A percentile compares a stretch with the other conserved stretches of the same genome.
These are phyloP conservation scores for Atopsyche davidsoni DNA, from an alignment of 1,140 invertebrate genomes.

Conservation along the genomic window DNA sequence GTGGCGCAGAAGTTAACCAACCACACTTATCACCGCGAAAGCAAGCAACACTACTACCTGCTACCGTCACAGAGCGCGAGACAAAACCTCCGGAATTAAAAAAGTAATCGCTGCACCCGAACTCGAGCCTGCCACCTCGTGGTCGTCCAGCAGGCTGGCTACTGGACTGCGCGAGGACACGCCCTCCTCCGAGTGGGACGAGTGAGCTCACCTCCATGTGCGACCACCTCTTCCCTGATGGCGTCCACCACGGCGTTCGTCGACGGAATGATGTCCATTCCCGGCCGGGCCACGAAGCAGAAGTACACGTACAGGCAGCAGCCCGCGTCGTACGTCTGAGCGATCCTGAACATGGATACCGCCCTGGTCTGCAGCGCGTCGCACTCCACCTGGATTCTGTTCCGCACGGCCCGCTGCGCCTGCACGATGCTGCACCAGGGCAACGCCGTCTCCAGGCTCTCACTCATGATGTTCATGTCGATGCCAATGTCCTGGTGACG, in stretches of 20 bases:
- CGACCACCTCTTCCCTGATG: slow-evolving; percentile 87
- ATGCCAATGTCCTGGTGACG: slow-evolving; percentile 88
- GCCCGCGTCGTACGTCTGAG: slow-evolving; percentile 95
- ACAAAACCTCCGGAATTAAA: no score
- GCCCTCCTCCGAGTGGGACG: no score
- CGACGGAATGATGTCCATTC: slow-evolving; percentile 66
- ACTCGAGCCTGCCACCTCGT: no score
- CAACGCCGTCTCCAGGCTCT: slow-evolving; percentile 97
- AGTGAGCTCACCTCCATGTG: slow-evolving; percentile 58
- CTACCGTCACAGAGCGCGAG: no score
- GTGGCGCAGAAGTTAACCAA: no score
- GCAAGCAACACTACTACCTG: no score
- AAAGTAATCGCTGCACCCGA: no score
- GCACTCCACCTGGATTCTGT: slow-evolving; percentile 71
- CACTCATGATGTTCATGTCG: slow-evolving; percentile 81
- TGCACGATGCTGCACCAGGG: slow-evolving; percentile 86
- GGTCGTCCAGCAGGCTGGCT: no score
- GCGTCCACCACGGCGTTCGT: slow-evolving; percentile 73
- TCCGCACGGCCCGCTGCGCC: slow-evolving; percentile 86
- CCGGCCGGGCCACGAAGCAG: slow-evolving; percentile 69
- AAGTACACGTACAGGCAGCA: slow-evolving; percentile 99
- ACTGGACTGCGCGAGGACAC: no score
- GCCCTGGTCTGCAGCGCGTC: slow-evolving; percentile 53
- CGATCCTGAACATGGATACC: slow-evolving; percentile 77
- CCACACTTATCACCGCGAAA: no score